A percentile compares a stretch with the other conserved stretches of the same genome.
Evolutionary conservation across 2,888 invertebrate species (phyloP).

Genomic region (Athalia rosae): DNA sequence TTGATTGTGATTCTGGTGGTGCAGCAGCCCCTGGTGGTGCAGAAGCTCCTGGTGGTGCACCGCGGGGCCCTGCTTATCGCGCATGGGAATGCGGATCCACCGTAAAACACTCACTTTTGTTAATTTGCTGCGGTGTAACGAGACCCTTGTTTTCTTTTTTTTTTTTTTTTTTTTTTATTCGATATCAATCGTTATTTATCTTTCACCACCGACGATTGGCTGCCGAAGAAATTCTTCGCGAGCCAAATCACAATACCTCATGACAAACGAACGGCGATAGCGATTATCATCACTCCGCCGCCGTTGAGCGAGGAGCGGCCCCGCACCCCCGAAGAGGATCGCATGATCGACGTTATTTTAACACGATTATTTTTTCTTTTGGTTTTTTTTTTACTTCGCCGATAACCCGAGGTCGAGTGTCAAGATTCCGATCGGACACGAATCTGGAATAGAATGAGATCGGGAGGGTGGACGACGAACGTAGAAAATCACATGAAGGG

Average conservation of each 20-base stretch:
- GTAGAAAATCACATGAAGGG: no score
- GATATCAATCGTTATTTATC: not conserved
- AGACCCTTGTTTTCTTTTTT: no score
- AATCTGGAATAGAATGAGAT: no score
- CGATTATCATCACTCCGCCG: not conserved
- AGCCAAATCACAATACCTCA: slow-evolving; percentile 33
- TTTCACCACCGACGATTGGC: not conserved
- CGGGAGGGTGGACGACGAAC: no score
- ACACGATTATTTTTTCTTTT: no score
- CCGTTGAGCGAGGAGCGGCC: no score
- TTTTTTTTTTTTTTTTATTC: no score
- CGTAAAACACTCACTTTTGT: slow-evolving; percentile 23
- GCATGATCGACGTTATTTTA: no score
- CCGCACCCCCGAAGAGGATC: no score
- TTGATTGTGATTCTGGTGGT: slow-evolving; percentile 48
- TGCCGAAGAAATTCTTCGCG: not conserved
- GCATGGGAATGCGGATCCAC: slow-evolving; percentile 58
- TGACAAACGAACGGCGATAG: slow-evolving; percentile 10
- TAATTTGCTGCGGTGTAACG: not conserved
- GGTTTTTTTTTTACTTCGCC: no score
- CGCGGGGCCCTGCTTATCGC: slow-evolving; percentile 59
- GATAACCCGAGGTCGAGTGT: no score
- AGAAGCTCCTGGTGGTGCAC: slow-evolving; percentile 54
- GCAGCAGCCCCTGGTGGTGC: slow-evolving; percentile 52
- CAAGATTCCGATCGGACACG: no score